Evolutionary conservation across 2,797 vertebrate genomes (phyloP), one percentile per base, ranked within the genome.

Genomic region (Phylloscopus collybita): DNA sequence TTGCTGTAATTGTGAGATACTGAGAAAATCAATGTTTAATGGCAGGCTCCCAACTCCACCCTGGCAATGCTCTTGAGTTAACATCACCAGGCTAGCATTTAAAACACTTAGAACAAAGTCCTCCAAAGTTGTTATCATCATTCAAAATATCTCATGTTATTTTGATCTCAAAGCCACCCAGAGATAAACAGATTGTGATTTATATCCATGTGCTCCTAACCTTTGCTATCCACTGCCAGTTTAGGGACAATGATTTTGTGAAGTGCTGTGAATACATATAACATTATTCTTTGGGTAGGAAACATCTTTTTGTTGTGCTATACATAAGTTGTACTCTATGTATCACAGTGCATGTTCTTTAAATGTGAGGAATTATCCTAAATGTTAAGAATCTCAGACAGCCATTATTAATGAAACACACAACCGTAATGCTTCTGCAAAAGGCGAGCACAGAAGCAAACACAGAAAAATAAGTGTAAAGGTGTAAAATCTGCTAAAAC

Each of bases 1-100:
- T 97, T 98, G 97, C 95, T 93, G 94, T 98, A 98, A 98, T 98
- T 97, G 97, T 97, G 97, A 97, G 95, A 97, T 96, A 97, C 79
- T 59, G 57, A 91, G 70, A 97, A 96, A 97, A 97, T 96, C 94
- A 93, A 82, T 97, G 88, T 96, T 96, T 88, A 95, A 96, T 96
- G 94, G 82, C 88, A 96, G 87, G 89, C 42, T 95, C 81, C 82
- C 85, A 96, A 86, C 92, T 94, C 86, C 29, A 86, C 69, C 67
- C 72, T 89, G 83, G 82, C 96, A 97, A 56, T 90, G 84, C 42
- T 96, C 81, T 94, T 89, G 85, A 92, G 66, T 84, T 93, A 97
- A 74, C 64, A 88, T 86, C 88, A 96, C 25, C 84, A 86, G 80
- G 65, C 47, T 92, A 90, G 83, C 97, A 97, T 93, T 96, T 93